phyloP scores from a whole-genome alignment of 2,888 invertebrate genomes.

The Drosophila fulvimacula region DNA sequence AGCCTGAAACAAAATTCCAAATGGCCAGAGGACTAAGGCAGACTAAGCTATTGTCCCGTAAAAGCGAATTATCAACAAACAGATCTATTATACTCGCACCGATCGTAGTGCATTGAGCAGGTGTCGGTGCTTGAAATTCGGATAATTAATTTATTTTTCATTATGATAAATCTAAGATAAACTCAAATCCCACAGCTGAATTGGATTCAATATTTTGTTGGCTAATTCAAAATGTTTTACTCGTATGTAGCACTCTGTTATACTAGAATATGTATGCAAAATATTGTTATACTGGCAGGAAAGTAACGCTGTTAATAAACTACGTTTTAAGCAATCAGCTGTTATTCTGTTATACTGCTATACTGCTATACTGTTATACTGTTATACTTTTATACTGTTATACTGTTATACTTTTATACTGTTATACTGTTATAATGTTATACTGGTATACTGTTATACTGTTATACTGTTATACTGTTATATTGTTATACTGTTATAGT shows the following conservation, averaged over 20 bases:
- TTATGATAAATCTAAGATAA: slow-evolving; percentile 3
- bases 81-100: slow-evolving; percentile 9
- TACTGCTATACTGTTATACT: not conserved
- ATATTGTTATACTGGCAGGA: not conserved
- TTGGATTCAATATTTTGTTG: not conserved
- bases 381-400: not conserved
- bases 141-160: slow-evolving; percentile 5
- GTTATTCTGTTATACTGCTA: not conserved
- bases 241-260: too few species aligned
- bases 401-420: not conserved
- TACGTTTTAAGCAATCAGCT: too few species aligned
- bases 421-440: not conserved
- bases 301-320: too few species aligned
- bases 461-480: not conserved
- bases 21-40: not conserved
- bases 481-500: not conserved
- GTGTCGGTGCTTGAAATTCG: not conserved
- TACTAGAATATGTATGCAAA: not conserved
- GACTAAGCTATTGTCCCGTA: slow-evolving; percentile 1
- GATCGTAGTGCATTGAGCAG: slow-evolving; percentile 2
- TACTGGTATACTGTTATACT: not conserved
- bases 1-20: slow-evolving; percentile 33
- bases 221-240: not conserved
- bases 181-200: not conserved
- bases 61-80: slow-evolving; percentile 3